Percentiles rank a stretch among this genome's conserved stretches.
phyloP scores from a whole-genome alignment of 1,140 invertebrate genomes.

The Phenacoccus solenopsis region DNA sequence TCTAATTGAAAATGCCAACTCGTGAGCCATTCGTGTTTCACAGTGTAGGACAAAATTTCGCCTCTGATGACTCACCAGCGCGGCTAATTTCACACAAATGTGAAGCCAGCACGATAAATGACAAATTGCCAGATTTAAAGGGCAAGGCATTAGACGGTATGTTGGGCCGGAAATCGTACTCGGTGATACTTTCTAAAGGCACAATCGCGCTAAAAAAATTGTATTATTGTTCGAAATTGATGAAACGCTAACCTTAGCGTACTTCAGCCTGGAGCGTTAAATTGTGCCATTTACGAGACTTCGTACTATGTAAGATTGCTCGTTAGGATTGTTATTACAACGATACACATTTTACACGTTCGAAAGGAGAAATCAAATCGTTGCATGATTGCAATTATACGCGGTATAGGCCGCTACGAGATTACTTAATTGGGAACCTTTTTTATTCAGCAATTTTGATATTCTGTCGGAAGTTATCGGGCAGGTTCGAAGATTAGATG shows the following conservation, averaged over 20 bases:
- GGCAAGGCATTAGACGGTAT: too few species aligned
- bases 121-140: too few species aligned
- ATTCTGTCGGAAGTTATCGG: neutral
- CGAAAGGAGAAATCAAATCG: neutral
- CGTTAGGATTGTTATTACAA: neutral
- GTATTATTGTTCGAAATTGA: neutral
- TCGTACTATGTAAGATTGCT: neutral
- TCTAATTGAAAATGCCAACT: too few species aligned
- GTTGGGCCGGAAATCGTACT: neutral
- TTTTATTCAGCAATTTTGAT: neutral
- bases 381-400: neutral
- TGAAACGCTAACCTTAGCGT: neutral
- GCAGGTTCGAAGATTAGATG: neutral
- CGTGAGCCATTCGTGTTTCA: too few species aligned
- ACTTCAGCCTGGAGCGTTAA: neutral
- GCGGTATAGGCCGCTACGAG: neutral
- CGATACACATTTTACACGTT: neutral
- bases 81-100: too few species aligned
- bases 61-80: too few species aligned
- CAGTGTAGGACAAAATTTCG: too few species aligned
- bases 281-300: neutral
- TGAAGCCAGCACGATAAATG: too few species aligned
- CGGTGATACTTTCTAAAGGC: neutral
- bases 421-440: neutral
- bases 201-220: neutral